These are phyloP conservation scores for Spinibarbus caldwelli DNA, from an alignment of 2,797 vertebrate genomes.

Conservation along the genomic window DNA sequence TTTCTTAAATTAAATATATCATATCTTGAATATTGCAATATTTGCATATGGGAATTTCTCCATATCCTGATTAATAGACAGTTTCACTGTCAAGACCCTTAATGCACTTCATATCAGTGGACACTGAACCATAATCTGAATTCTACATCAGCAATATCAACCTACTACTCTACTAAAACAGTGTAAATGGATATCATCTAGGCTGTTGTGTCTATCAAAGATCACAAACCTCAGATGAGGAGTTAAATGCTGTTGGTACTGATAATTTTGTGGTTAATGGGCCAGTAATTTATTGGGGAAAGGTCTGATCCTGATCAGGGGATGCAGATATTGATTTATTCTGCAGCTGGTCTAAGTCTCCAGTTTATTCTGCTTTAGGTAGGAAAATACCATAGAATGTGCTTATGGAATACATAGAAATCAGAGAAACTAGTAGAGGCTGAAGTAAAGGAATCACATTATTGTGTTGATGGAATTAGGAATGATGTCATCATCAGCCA, in stretches of 20 bases:
- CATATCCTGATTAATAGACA: not conserved
- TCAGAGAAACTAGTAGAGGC: not conserved
- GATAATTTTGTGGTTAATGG: not conserved
- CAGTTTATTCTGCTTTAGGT: not conserved
- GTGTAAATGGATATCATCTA: not conserved
- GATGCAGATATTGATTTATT: constrained; percentile 1
- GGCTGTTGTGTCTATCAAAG: not conserved
- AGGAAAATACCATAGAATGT: not conserved
- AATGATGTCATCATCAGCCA: constrained; percentile 12
- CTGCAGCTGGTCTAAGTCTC: not conserved
- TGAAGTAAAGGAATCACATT: not conserved
- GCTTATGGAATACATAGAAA: not conserved
- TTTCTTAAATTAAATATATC: not conserved
- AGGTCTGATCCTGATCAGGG: not conserved
- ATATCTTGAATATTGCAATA: not conserved
- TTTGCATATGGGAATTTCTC: not conserved
- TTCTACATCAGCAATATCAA: not conserved
- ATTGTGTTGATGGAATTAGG: constrained; percentile 12
- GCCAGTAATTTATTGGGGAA: not conserved
- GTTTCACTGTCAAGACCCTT: not conserved
- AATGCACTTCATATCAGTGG: not conserved
- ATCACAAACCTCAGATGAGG: not conserved
- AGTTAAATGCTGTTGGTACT: not conserved
- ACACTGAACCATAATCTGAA: not conserved
- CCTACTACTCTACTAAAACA: not conserved